Percentiles rank a stretch among this genome's conserved stretches.
phyloP scores from a whole-genome alignment of 37 sponge, comb jelly and placozoan genomes.

The Eunapius fragilis region DNA sequence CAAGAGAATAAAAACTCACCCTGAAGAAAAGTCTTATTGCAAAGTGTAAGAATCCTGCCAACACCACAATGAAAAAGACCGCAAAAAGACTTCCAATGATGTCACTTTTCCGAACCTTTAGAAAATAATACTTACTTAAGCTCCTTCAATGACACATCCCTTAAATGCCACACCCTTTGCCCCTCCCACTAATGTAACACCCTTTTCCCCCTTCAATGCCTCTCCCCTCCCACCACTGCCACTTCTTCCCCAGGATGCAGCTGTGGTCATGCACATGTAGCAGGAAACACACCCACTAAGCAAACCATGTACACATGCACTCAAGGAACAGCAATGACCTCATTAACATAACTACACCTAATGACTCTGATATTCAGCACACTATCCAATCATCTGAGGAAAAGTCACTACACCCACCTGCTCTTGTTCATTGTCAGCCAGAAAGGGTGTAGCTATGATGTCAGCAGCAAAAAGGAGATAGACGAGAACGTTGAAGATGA shows the following conservation, averaged over 20 bases:
- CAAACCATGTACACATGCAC: no score
- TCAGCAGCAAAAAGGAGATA: slow-evolving; percentile 58
- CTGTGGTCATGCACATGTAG: no score
- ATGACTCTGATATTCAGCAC: no score
- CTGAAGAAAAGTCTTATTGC: slow-evolving; percentile 67
- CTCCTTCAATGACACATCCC: not conserved
- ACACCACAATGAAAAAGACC: slow-evolving; percentile 31
- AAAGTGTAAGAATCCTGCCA: slow-evolving; percentile 66
- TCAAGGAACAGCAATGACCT: no score
- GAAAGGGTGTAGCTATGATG: slow-evolving; percentile 73
- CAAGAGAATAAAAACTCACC: slow-evolving; percentile 17
- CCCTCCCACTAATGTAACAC: no score
- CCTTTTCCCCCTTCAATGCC: no score
- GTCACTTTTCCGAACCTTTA: slow-evolving; percentile 40
- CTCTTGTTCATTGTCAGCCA: slow-evolving; percentile 50
- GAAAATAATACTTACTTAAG: not conserved
- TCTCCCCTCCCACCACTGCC: not conserved
- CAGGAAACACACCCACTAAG: no score
- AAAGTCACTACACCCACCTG: not conserved
- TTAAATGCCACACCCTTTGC: not conserved
- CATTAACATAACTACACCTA: no score
- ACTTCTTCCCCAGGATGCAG: not conserved
- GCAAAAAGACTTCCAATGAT: slow-evolving; percentile 66
- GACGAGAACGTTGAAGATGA: slow-evolving; percentile 55
- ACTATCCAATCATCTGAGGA: no score